Percentiles rank a stretch among this genome's conserved stretches.
phyloP scores from a whole-genome alignment of 2,888 invertebrate species.

The Chalcis sispes region DNA sequence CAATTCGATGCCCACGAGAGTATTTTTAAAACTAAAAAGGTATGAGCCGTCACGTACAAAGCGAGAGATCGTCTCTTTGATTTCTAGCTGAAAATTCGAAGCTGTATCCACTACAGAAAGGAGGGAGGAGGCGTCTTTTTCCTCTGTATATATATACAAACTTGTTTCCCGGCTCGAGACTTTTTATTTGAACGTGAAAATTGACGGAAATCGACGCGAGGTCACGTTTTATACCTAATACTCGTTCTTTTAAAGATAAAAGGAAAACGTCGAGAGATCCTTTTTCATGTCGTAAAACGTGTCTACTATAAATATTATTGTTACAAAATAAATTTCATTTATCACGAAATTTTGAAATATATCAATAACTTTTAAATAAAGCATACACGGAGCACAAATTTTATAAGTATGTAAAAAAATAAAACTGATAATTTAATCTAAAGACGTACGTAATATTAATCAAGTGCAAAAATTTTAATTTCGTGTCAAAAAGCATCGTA shows the following conservation, averaged over 20 bases:
- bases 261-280: neutral
- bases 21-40: conserved; percentile 14
- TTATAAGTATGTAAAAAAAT: too few relatives aligned
- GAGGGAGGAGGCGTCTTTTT: neutral
- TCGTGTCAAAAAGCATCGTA: too few relatives aligned
- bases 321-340: too few relatives aligned
- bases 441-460: too few relatives aligned
- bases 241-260: neutral
- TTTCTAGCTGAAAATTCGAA: conserved; percentile 6
- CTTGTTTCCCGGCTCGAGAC: neutral
- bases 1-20: neutral
- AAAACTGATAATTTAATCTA: too few relatives aligned
- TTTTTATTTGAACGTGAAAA: conserved; percentile 35
- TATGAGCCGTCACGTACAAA: conserved; percentile 43
- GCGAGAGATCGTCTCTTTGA: neutral
- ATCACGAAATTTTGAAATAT: too few relatives aligned
- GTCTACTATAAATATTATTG: too few relatives aligned
- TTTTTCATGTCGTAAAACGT: too few relatives aligned
- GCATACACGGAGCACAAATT: too few relatives aligned
- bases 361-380: too few relatives aligned
- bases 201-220: conserved; percentile 55
- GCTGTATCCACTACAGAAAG: neutral
- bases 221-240: conserved; percentile 47
- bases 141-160: neutral
- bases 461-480: too few relatives aligned